phyloP scores from a whole-genome alignment of 1,140 invertebrate species.

The Drosophila miranda region DNA sequence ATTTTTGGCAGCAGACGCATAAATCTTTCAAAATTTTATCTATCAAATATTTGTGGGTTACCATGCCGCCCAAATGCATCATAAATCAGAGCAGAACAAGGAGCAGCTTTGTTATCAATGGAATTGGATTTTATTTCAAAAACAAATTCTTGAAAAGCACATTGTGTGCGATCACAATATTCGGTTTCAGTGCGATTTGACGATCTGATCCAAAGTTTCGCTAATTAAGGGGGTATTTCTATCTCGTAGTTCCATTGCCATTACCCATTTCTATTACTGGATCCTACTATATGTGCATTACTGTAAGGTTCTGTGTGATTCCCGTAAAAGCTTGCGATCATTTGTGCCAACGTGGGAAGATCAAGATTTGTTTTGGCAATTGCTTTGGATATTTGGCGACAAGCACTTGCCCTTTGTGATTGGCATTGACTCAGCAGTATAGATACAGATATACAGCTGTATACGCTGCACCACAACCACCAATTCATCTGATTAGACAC shows the following conservation, averaged over 20 bases:
- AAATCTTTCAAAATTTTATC: slow-evolving; percentile 21
- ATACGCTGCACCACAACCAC: too few relatives aligned
- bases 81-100: slow-evolving; percentile 24
- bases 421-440: too few relatives aligned
- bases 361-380: slow-evolving; percentile 41
- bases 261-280: too few relatives aligned
- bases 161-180: too few relatives aligned
- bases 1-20: slow-evolving; percentile 1
- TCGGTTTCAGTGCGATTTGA: background rate
- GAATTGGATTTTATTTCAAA: slow-evolving; percentile 18
- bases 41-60: background rate
- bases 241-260: too few relatives aligned
- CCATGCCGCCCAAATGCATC: background rate
- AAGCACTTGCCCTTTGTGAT: too few relatives aligned
- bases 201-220: too few relatives aligned
- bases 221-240: background rate
- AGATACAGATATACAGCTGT: too few relatives aligned
- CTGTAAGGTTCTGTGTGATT: too few relatives aligned
- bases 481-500: too few relatives aligned
- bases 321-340: too few relatives aligned
- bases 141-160: slow-evolving; percentile 12
- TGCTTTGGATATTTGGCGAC: slow-evolving; percentile 9
- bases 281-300: too few relatives aligned
- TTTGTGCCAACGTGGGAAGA: slow-evolving; percentile 35
- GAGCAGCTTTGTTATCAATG: slow-evolving; percentile 40